Evolutionary conservation across 2,797 vertebrate genomes (phyloP), one percentile per base, ranked within the genome.

Genomic region (Enteromius viviparus): DNA sequence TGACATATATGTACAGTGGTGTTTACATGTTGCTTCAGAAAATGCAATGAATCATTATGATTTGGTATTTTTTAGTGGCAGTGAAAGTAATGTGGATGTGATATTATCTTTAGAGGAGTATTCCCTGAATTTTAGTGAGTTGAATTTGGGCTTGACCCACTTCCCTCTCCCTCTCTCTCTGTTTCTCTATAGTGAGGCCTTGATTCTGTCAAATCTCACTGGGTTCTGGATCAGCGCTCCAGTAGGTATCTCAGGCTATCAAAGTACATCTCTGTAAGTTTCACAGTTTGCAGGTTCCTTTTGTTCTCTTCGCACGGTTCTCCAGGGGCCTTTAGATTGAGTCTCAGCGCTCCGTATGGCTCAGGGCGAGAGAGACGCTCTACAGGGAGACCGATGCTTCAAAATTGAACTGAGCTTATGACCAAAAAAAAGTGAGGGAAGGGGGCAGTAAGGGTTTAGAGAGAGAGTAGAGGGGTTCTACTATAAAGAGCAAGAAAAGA

Each of bases 191-290:
- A 55, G 15, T 23, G 15, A 70, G 74, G 81, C 77, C 64, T 62
- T 71, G 66, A 86, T 86, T 80, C 90, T 90, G 91, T 91, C 90
- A 90, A 89, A 92, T 90, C 92, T 95, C 93, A 90, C 91, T 89
- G 91, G 93, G 91, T 93, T 93, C 82, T 87, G 91, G 92, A 92
- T 94, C 93, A 92, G 90, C 89, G 90, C 90, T 86, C 90, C 91
- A 91, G 91, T 93, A 94, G 93, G 93, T 93, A 94, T 93, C 91
- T 87, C 90, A 89, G 93, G 92, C 94, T 93, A 94, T 94, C 93
- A 94, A 94, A 94, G 93, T 93, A 82, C 89, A 90, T 82, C 92
- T 92, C 94, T 95, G 93, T 93, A 94, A 93, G 94, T 94, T 94
- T 94, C 91, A 91, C 91, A 94, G 93, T 94, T 94, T 92, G 89